Evolutionary conservation across 1,140 invertebrate genomes (phyloP).

Genomic region (Papilio polyxenes): DNA sequence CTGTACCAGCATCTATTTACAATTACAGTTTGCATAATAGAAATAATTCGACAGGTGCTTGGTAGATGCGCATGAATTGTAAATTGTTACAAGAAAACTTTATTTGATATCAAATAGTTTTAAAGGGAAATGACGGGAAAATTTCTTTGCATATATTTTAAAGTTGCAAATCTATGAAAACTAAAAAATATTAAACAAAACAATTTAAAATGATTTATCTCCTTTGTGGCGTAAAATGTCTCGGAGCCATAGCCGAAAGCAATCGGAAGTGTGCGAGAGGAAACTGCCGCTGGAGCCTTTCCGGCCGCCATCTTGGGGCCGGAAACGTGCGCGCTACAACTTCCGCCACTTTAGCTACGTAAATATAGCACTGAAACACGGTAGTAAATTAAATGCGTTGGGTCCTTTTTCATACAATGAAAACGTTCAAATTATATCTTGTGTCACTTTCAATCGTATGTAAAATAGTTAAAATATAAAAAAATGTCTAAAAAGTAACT

Average conservation of each 20-base stretch:
- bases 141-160: no score
- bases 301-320: conserved; percentile 58
- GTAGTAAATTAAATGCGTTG: neutral
- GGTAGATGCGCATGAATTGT: no score
- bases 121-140: no score
- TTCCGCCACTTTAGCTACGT: conserved; percentile 59
- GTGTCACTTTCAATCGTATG: neutral
- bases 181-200: no score
- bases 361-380: conserved; percentile 52
- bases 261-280: conserved; percentile 37
- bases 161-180: no score
- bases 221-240: neutral
- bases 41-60: no score
- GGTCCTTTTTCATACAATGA: neutral
- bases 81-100: no score
- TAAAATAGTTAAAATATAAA: neutral
- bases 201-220: neutral
- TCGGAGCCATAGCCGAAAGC: conserved; percentile 7
- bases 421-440: neutral
- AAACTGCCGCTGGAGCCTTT: conserved; percentile 28
- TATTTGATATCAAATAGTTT: no score
- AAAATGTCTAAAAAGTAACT: no score
- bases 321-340: conserved; percentile 63
- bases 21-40: no score
- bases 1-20: no score